phyloP scores from a whole-genome alignment of 2,888 invertebrate genomes.

The Schizotus pectinicornis region DNA sequence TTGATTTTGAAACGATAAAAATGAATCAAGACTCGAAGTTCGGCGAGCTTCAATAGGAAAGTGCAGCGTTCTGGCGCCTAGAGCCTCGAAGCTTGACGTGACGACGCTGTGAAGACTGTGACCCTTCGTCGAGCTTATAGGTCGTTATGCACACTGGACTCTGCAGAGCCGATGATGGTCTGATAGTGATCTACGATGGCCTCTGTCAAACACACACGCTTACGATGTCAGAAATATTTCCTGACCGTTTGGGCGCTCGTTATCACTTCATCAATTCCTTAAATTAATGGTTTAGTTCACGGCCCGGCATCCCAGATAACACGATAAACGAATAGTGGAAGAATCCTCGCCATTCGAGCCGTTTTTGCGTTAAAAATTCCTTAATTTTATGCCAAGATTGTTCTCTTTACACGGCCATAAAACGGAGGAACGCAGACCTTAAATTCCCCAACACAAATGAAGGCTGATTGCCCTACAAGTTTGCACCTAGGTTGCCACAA shows the following conservation, averaged over 20 bases:
- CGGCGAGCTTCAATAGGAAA: neutral
- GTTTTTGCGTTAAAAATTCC: neutral
- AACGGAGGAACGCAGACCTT: no score
- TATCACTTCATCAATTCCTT: conserved; percentile 28
- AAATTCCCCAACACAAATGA: no score
- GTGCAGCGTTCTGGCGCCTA: conserved; percentile 24
- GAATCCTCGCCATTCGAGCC: neutral
- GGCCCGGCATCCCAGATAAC: conserved; percentile 4
- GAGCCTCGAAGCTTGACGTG: conserved; percentile 6
- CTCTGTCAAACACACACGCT: conserved; percentile 30
- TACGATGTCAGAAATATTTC: conserved; percentile 26
- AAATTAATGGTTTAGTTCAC: conserved; percentile 23
- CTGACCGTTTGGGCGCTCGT: conserved; percentile 6
- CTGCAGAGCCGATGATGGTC: conserved; percentile 16
- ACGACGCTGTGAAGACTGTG: conserved; percentile 24
- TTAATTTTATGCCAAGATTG: no score
- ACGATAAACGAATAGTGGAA: neutral
- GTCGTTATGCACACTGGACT: conserved; percentile 32
- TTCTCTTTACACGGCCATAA: no score
- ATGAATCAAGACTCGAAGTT: neutral
- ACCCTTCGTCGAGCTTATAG: conserved; percentile 19
- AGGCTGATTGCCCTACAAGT: no score
- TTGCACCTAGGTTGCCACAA: no score
- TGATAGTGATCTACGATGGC: conserved; percentile 31
- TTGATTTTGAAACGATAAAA: no score